These are phyloP conservation scores for Glyphotaelius pellucidus DNA, from an alignment of 2,888 invertebrate genomes.

Conservation along the genomic window DNA sequence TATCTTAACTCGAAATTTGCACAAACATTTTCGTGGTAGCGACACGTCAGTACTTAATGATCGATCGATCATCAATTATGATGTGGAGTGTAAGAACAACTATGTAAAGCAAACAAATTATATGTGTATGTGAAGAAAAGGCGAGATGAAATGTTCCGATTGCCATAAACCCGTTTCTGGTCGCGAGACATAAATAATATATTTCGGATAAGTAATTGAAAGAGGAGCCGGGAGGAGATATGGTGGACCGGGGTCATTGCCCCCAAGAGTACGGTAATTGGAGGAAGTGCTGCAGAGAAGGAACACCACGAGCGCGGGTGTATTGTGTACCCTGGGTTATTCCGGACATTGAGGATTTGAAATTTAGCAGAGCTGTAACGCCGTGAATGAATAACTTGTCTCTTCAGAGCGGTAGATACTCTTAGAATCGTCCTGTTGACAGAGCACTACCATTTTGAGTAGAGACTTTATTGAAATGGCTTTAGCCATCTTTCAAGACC, in stretches of 20 bases:
- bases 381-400: background rate
- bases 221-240: background rate
- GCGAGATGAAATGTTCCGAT: constrained; percentile 21
- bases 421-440: background rate
- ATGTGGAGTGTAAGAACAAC: background rate
- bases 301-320: too few relatives aligned
- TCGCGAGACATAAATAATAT: constrained; percentile 7
- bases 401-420: background rate
- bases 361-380: background rate
- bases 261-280: constrained; percentile 28
- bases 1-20: background rate
- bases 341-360: background rate
- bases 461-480: background rate
- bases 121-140: background rate
- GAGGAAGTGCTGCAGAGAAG: background rate
- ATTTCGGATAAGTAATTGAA: constrained; percentile 15
- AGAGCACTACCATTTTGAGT: background rate
- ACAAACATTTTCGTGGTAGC: background rate
- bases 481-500: too few relatives aligned
- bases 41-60: background rate
- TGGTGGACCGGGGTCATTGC: constrained; percentile 26
- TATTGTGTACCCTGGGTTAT: background rate
- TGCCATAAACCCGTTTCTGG: constrained; percentile 28
- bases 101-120: background rate
- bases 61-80: background rate